Percentiles rank a stretch among this genome's conserved stretches.
These are phyloP conservation scores for Mayetiola destructor DNA, from an alignment of 2,888 invertebrate species.

Conservation along the genomic window DNA sequence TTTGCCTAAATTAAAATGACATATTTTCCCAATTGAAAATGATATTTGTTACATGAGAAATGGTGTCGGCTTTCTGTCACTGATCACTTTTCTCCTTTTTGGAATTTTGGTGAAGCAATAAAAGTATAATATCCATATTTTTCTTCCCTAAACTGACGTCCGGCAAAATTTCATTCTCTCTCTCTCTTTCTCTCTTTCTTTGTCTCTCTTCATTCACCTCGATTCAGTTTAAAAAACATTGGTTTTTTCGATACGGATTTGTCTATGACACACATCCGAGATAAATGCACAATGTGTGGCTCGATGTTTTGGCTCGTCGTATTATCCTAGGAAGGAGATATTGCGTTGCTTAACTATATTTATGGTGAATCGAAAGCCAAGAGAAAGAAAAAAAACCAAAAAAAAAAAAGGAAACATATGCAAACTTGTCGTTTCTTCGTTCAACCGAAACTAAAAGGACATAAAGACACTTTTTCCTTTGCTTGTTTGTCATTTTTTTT, in stretches of 20 bases:
- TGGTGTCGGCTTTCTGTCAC: not conserved
- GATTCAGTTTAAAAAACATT: too few relatives aligned
- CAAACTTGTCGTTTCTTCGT: conserved; percentile 3
- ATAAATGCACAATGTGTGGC: too few relatives aligned
- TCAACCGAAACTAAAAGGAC: conserved; percentile 11
- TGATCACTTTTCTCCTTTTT: not conserved
- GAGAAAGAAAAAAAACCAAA: too few relatives aligned
- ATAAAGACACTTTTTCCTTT: conserved; percentile 4
- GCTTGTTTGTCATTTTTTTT: too few relatives aligned
- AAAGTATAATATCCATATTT: conserved; percentile 10
- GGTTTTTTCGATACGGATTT: not conserved
- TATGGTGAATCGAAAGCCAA: conserved; percentile 6
- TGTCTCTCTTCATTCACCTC: not conserved
- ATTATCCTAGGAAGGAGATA: not conserved
- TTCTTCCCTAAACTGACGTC: not conserved
- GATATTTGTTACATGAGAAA: not conserved
- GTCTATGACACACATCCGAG: too few relatives aligned
- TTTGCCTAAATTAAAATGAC: conserved; percentile 9
- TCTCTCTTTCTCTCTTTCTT: not conserved
- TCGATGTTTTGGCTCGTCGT: too few relatives aligned
- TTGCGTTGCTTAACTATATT: not conserved
- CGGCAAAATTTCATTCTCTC: not conserved
- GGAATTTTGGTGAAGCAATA: conserved; percentile 6
- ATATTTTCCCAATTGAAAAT: conserved; percentile 2
- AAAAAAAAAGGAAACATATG: too few relatives aligned